Percentiles rank a stretch among this genome's conserved stretches.
These are phyloP conservation scores for Neopipo cinnamomea DNA, from an alignment of 2,113 vertebrate species.

Conservation along the genomic window DNA sequence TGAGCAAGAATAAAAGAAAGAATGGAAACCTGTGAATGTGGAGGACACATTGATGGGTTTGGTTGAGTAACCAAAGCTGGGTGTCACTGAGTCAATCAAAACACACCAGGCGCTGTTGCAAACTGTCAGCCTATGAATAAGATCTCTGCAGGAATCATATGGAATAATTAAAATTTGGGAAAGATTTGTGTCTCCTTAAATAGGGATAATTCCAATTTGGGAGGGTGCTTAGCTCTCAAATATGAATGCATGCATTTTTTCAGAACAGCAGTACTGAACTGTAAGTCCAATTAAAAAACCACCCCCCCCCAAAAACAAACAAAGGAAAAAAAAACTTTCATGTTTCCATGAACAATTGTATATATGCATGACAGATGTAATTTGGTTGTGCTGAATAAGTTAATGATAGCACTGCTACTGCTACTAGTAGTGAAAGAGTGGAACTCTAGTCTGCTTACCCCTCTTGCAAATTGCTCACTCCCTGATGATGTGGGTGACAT, in stretches of 20 bases:
- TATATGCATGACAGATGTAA: background rate
- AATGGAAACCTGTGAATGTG: background rate
- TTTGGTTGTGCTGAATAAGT: background rate
- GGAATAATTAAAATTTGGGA: background rate
- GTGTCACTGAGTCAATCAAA: background rate
- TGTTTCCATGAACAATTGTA: background rate
- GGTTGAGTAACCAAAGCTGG: background rate
- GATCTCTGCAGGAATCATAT: background rate
- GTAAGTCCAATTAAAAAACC: background rate
- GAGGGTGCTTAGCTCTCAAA: background rate
- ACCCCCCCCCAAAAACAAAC: rapidly evolving
- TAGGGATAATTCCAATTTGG: background rate
- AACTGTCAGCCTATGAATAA: background rate
- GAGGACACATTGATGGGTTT: background rate
- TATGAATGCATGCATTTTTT: background rate
- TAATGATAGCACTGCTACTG: background rate
- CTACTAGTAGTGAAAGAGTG: background rate
- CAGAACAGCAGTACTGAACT: background rate
- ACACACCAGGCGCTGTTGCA: background rate
- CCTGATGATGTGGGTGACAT: background rate
- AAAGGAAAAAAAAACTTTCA: too few species aligned
- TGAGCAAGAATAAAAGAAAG: background rate
- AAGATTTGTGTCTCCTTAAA: background rate
- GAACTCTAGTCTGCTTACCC: background rate
- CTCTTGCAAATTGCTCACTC: background rate